Conservation (phyloP, 2,888 invertebrate genomes). For the Rhagophthalmus giganteus region DNA sequence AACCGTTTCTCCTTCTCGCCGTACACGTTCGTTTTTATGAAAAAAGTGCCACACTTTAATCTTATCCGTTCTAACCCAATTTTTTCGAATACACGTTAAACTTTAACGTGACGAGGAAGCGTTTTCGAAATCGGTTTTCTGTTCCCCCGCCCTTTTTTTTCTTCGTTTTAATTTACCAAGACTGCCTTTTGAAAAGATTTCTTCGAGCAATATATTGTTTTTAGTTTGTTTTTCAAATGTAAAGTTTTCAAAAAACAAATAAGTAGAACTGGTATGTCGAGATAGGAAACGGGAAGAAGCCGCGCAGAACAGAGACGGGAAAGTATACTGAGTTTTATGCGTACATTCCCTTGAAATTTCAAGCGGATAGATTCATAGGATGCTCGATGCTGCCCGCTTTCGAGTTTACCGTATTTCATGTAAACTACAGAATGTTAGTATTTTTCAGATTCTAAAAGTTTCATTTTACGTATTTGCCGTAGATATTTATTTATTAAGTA, state of each 20-base stretch:
- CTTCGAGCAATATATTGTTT: conserved; percentile 39
- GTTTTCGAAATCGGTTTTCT: no score
- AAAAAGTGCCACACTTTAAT: background rate
- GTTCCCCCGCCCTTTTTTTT: no score
- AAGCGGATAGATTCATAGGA: conserved; percentile 43
- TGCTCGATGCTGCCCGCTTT: conserved; percentile 10
- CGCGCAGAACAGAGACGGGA: conserved; percentile 30
- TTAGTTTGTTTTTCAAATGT: conserved; percentile 53
- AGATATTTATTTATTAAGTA: no score
- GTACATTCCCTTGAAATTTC: conserved; percentile 49
- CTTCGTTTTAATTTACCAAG: no score
- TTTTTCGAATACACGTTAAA: background rate
- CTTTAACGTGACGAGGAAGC: no score
- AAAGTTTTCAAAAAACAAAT: conserved; percentile 52
- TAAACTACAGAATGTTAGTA: conserved; percentile 9
- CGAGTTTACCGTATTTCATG: conserved; percentile 13
- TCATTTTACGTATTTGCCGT: no score
- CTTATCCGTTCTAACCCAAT: background rate
- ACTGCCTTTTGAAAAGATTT: no score
- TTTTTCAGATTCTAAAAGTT: conserved; percentile 9
- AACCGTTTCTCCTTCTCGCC: background rate
- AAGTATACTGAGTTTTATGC: conserved; percentile 29
- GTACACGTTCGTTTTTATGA: background rate
- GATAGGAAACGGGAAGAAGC: conserved; percentile 24
- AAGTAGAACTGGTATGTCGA: conserved; percentile 41